Conservation (phyloP, 1,140 invertebrate genomes). For the Pseudomyrmex dendroicus region DNA sequence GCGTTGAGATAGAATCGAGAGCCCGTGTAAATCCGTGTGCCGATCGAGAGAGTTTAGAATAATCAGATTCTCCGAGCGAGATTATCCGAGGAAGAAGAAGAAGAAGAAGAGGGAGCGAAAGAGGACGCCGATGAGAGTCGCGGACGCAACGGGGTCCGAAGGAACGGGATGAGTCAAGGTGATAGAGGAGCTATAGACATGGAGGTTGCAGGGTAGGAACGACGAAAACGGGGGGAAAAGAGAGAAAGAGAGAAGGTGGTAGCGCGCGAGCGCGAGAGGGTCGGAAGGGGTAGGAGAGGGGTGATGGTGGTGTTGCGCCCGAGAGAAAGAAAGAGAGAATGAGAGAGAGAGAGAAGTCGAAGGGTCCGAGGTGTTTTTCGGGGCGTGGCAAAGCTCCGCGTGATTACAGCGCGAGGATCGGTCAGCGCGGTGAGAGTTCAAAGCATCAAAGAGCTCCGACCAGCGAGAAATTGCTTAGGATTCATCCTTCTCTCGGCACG, state of each 20-base stretch:
- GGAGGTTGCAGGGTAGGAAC: not conserved
- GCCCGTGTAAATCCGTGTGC: slow-evolving; percentile 39
- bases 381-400: slow-evolving; percentile 83
- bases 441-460: slow-evolving; percentile 85
- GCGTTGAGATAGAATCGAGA: slow-evolving; percentile 61
- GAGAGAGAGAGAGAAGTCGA: slow-evolving; percentile 68
- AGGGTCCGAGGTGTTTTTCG: slow-evolving; percentile 84
- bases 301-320: too few species aligned
- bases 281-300: slow-evolving; percentile 29
- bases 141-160: slow-evolving; percentile 3
- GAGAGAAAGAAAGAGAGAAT: slow-evolving; percentile 63
- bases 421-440: slow-evolving; percentile 85
- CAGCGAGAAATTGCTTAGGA: slow-evolving; percentile 84
- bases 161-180: slow-evolving; percentile 37
- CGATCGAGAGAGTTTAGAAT: slow-evolving; percentile 69
- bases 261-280: slow-evolving; percentile 16
- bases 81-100: slow-evolving; percentile 41
- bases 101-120: slow-evolving; percentile 17
- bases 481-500: slow-evolving; percentile 81
- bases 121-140: slow-evolving; percentile 9
- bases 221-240: slow-evolving; percentile 1
- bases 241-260: slow-evolving; percentile 37
- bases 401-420: slow-evolving; percentile 84
- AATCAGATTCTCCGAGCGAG: slow-evolving; percentile 66
- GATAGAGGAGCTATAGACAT: slow-evolving; percentile 9